Percentiles rank a stretch among this genome's conserved stretches.
Evolutionary conservation across 2,113 vertebrate genomes (phyloP).

Genomic region (Mustelus asterias): DNA sequence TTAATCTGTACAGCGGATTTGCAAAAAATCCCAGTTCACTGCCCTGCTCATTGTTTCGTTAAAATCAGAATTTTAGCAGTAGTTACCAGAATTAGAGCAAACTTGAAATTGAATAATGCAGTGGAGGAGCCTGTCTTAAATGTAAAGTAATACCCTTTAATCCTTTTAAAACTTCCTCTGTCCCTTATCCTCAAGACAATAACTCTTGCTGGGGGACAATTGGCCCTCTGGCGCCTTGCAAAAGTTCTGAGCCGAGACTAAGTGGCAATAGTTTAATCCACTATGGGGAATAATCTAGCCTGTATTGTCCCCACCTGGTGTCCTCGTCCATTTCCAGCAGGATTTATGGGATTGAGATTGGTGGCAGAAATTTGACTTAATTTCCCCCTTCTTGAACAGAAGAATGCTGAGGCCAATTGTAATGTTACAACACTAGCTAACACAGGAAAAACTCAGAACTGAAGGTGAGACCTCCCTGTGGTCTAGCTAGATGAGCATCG

Average conservation of each 20-base stretch:
- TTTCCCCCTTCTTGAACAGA: background rate
- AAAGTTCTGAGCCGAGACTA: background rate
- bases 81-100: background rate
- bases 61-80: background rate
- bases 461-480: background rate
- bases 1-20: background rate
- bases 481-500: background rate
- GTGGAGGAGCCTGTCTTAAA: too few species aligned
- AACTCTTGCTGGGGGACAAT: background rate
- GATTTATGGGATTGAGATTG: background rate
- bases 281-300: background rate
- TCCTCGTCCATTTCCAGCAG: background rate
- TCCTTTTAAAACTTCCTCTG: background rate
- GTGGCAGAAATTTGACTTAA: background rate
- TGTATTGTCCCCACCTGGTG: background rate
- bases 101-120: background rate
- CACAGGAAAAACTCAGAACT: too few species aligned
- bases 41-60: background rate
- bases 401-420: background rate
- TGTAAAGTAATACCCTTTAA: background rate
- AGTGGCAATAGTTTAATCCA: background rate
- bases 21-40: background rate
- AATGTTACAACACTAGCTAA: background rate
- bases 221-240: background rate
- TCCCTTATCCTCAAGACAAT: background rate